phyloP scores from a whole-genome alignment of 1,140 invertebrate species.

The Plectrocnemia conspersa region DNA sequence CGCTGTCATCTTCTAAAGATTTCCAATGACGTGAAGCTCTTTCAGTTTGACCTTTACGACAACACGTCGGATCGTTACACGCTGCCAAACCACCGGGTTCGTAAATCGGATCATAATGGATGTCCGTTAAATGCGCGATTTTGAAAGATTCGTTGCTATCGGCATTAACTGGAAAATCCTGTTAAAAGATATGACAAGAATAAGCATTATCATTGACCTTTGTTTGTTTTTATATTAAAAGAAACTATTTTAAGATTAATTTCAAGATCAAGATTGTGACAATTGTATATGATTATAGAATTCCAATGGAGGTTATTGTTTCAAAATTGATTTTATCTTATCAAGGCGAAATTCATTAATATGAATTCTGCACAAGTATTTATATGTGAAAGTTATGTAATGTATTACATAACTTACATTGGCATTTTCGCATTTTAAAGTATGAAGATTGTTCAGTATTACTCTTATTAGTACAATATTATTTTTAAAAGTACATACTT shows the following conservation, averaged over 20 bases:
- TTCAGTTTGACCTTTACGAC: constrained; percentile 55
- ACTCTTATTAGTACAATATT: too few relatives aligned
- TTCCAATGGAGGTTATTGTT: too few relatives aligned
- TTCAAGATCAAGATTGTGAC: constrained; percentile 37
- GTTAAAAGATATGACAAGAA: too few relatives aligned
- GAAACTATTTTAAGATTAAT: constrained; percentile 20
- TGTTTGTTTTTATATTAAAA: constrained; percentile 21
- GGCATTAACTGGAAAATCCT: constrained; percentile 10
- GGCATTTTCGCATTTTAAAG: too few relatives aligned
- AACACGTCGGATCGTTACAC: constrained; percentile 75
- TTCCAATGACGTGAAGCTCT: constrained; percentile 10
- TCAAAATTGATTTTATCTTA: too few relatives aligned
- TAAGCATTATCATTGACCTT: too few relatives aligned
- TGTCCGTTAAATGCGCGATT: constrained; percentile 73
- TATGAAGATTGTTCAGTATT: too few relatives aligned
- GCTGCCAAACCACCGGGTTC: constrained; percentile 58
- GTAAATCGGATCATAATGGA: constrained; percentile 77
- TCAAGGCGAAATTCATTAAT: too few relatives aligned
- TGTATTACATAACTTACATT: too few relatives aligned
- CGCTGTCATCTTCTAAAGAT: constrained; percentile 12
- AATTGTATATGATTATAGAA: not conserved
- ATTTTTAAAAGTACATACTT: constrained; percentile 33
- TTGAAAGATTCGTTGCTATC: constrained; percentile 41
- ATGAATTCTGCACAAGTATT: too few relatives aligned
- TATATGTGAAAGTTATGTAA: too few relatives aligned